These are phyloP conservation scores for Agonum fuliginosum DNA, from an alignment of 2,888 invertebrate species.

Conservation along the genomic window DNA sequence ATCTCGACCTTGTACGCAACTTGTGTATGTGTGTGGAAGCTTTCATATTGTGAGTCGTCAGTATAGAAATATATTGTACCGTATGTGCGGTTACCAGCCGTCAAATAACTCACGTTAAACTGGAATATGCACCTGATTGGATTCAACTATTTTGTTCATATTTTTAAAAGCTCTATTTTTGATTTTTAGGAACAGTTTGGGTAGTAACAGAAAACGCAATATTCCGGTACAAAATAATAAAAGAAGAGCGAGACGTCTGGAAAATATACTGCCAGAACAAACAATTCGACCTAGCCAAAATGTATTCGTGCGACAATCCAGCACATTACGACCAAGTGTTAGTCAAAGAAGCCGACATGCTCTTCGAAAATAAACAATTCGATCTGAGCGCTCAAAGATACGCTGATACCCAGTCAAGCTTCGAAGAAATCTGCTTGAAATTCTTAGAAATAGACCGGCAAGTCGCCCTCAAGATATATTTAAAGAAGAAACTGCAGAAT, in stretches of 20 bases:
- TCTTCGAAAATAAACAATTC: slow-evolving; percentile 86
- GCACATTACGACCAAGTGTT: slow-evolving; percentile 88
- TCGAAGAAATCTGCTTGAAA: slow-evolving; percentile 95
- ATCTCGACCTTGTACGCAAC: too few relatives aligned
- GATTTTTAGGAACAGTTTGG: slow-evolving; percentile 81
- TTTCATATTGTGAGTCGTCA: too few relatives aligned
- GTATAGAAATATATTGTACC: too few relatives aligned
- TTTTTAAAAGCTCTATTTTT: too few relatives aligned
- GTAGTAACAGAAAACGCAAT: slow-evolving; percentile 89
- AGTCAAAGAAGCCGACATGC: slow-evolving; percentile 90
- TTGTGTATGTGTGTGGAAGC: too few relatives aligned
- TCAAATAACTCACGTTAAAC: too few relatives aligned
- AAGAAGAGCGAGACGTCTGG: slow-evolving; percentile 92
- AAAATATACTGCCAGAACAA: slow-evolving; percentile 90
- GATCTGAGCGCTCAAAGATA: slow-evolving; percentile 90
- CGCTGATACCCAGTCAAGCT: slow-evolving; percentile 92
- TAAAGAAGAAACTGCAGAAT: slow-evolving; percentile 87
- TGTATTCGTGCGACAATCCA: slow-evolving; percentile 87
- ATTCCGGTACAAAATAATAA: slow-evolving; percentile 88
- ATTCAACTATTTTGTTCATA: too few relatives aligned
- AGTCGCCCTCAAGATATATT: slow-evolving; percentile 90
- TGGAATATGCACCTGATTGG: too few relatives aligned
- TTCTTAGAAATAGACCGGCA: slow-evolving; percentile 89
- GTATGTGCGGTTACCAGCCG: too few relatives aligned
- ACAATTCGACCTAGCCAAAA: slow-evolving; percentile 90